Evolutionary conservation across 2,888 invertebrate genomes (phyloP), one percentile per base, ranked within the genome.

Genomic region (Noctuana brunneofusca): DNA sequence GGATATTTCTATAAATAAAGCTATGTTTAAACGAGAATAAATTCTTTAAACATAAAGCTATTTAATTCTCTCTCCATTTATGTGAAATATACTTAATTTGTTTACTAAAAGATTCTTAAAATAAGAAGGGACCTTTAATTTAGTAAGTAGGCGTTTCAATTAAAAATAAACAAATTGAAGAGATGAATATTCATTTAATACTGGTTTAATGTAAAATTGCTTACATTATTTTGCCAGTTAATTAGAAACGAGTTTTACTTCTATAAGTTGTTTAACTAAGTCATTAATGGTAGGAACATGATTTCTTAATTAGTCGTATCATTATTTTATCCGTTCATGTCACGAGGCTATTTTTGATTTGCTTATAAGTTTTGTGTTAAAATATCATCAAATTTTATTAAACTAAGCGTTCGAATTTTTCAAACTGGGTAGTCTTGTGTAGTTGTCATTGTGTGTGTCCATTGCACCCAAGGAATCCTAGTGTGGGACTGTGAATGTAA

Each of bases 171-270:
- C 35, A 18, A 52, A 20, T 18, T 11, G 20, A 52, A 35, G 14
- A 12, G 6, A 52, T 52, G 18, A 35, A 35, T 50, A 52, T 32
- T 52, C 32, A 20, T 52, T 52, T 52, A n/a, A 35, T 52, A 32
- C 18, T 22, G 32, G 1, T 32, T 20, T 52, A 32, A 35, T 52
- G 35, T 16, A 46, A 20, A 20, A n/a, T 2, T 49, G 8, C n/a
- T 18, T 35, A 35, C 35, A 35, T 52, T 52, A 20, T 20, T 32
- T 35, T 35, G 20, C 52, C 52, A 16, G 52, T 53, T 35, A 38
- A 53, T 38, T 53, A 22, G 32, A 30, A 12, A 32, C 52, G 14
- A 9, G 52, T 52, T 52, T 9, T 27, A 50, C 22, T 14, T 52
- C 32, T 32, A 9, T 1, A 52, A 30, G 16, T 49, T 22, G 24